Base-by-base conservation (phyloP, 2,113 vertebrate genomes). In the Nestor notabilis region DNA sequence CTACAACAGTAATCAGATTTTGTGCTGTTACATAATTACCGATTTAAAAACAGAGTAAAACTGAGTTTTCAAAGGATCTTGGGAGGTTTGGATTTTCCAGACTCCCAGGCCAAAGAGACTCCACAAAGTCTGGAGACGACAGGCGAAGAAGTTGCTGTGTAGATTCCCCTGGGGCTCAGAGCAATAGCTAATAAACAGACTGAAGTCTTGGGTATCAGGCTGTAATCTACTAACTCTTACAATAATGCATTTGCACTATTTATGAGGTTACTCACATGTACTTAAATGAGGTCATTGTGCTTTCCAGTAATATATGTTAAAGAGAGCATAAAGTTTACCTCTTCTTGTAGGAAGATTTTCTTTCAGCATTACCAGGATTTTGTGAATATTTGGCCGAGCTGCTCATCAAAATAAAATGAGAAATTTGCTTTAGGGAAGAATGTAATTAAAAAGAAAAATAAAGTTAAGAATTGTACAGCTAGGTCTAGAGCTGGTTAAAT, bases 21-120 rank as follows among this genome's bases (percentile, higher is more conserved):
- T 64, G 63, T 11, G 29, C 27, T 21, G 2, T 47, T 55, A 33
- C 0, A 0, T 8, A 28, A 60, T 21, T n/a, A 6, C 37, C 8
- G 2, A 18, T 68, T 25, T 29, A 28, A 71, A 92, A 77, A 13
- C 53, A 53, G 63, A 68, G 58, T 28, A 66, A 79, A 90, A 23
- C 1, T 0, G 17, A 83, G 25, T 70, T 91, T 86, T 71, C 33
- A 17, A 46, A 75, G 41, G 58, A 28, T 68, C 77, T 95, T 60
- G 79, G 35, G 64, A 88, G 27, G 21, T 31, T 79, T 75, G 64
- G 8, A 1, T 35, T 94, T 94, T 60, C 63, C 63, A 70, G 41
- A 50, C 83, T 95, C 76, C 56, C 71, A 81, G 78, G 44, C 75
- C 76, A 7, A 43, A 52, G 28, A 87, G 90, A 95, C 89, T 96